phyloP scores from a whole-genome alignment of 2,888 invertebrate species.

The Piscicola geometra region DNA sequence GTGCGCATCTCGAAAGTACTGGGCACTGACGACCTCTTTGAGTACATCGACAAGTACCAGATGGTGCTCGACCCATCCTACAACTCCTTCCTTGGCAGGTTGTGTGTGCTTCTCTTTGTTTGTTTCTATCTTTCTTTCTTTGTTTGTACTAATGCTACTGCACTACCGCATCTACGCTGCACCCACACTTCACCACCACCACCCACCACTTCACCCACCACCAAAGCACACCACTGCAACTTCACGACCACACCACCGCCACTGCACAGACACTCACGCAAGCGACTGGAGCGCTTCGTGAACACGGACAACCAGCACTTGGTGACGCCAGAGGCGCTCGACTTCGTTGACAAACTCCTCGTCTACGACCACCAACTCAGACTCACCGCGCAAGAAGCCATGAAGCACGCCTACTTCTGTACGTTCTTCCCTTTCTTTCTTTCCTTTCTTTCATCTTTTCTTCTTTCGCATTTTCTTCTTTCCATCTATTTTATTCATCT shows the following conservation, averaged over 20 bases:
- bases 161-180: too few relatives aligned
- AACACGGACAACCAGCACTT: conserved; percentile 98
- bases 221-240: background rate
- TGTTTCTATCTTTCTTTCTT: too few relatives aligned
- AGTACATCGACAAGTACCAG: conserved; percentile 99
- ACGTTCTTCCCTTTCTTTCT: too few relatives aligned
- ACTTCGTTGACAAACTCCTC: conserved; percentile 95
- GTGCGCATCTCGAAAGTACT: conserved; percentile 98
- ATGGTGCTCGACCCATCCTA: conserved; percentile 98
- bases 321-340: conserved; percentile 94
- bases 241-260: too few relatives aligned
- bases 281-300: conserved; percentile 98
- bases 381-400: conserved; percentile 96
- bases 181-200: background rate
- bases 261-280: conserved; percentile 87
- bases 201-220: too few relatives aligned
- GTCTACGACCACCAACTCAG: conserved; percentile 84
- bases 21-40: conserved; percentile 97
- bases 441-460: too few relatives aligned
- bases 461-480: too few relatives aligned
- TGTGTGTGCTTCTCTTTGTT: conserved; percentile 51
- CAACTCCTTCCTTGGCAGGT: conserved; percentile 96
- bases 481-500: too few relatives aligned
- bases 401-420: conserved; percentile 97
- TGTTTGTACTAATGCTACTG: too few relatives aligned